Conservation (phyloP, 2,113 vertebrate genomes). For the Archocentrus centrarchus region DNA sequence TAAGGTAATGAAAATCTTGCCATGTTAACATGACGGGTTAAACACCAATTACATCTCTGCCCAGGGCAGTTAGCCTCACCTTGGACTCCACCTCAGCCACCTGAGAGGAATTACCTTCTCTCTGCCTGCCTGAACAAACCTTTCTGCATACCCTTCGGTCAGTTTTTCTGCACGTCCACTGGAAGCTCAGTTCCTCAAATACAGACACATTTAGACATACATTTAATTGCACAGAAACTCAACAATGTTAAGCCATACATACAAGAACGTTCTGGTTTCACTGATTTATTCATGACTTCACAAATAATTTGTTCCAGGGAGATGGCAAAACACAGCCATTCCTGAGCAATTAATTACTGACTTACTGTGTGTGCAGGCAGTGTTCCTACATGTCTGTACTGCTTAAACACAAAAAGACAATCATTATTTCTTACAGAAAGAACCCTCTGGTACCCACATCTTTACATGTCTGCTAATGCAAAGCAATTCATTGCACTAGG, state of each 20-base stretch:
- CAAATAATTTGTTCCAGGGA: neutral
- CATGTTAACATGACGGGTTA: conserved; percentile 40
- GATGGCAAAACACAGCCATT: neutral
- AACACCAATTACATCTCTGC: conserved; percentile 44
- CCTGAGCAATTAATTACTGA: conserved; percentile 17
- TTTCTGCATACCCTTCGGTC: conserved; percentile 3
- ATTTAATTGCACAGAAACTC: neutral
- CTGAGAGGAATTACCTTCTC: conserved; percentile 12
- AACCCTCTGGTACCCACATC: neutral
- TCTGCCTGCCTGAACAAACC: conserved; percentile 7
- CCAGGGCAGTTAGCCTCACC: conserved; percentile 14
- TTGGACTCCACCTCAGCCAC: conserved; percentile 11
- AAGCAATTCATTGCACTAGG: too few species aligned
- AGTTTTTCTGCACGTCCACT: neutral
- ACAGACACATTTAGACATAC: neutral
- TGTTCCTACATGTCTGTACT: neutral
- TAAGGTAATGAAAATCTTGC: neutral
- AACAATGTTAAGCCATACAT: neutral
- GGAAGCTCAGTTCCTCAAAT: neutral
- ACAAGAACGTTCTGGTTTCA: neutral
- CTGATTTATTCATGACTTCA: neutral
- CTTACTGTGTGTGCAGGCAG: neutral
- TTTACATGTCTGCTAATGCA: conserved; percentile 2
- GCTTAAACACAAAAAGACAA: neutral
- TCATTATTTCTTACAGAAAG: conserved; percentile 16